Percentiles rank a stretch among this genome's conserved stretches.
These are phyloP conservation scores for Triplophysa yarkandensis DNA, from an alignment of 2,797 vertebrate genomes.

Conservation along the genomic window DNA sequence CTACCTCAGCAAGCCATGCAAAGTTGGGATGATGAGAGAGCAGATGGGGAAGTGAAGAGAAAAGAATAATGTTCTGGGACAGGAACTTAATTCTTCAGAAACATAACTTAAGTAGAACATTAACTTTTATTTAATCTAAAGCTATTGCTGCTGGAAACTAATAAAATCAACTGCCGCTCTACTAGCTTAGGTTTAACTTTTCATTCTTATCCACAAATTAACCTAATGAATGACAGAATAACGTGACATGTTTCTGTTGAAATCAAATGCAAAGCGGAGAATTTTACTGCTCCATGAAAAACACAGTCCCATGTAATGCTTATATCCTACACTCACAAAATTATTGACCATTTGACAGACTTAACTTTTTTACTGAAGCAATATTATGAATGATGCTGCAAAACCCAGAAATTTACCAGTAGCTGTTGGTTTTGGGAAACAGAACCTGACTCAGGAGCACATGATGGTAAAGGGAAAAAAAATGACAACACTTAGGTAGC, in stretches of 20 bases:
- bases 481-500: conserved; percentile 13
- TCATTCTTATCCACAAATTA: neutral
- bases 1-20: conserved; percentile 51
- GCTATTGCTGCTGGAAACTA: neutral
- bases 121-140: neutral
- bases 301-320: neutral
- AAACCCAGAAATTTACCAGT: too few species aligned
- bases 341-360: neutral
- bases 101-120: neutral
- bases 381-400: neutral
- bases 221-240: neutral
- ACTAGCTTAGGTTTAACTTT: too few species aligned
- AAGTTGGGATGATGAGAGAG: conserved; percentile 25
- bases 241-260: neutral
- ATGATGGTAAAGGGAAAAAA: neutral
- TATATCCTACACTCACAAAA: neutral
- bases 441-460: conserved; percentile 41
- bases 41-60: neutral
- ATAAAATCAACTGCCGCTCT: too few species aligned
- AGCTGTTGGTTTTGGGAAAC: conserved; percentile 28
- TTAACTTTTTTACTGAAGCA: neutral
- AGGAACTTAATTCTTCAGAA: neutral
- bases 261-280: neutral
- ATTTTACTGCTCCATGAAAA: neutral
- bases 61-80: conserved; percentile 14